Conservation (phyloP, 2,888 invertebrate genomes). For the Cerceris rybyensis region DNA sequence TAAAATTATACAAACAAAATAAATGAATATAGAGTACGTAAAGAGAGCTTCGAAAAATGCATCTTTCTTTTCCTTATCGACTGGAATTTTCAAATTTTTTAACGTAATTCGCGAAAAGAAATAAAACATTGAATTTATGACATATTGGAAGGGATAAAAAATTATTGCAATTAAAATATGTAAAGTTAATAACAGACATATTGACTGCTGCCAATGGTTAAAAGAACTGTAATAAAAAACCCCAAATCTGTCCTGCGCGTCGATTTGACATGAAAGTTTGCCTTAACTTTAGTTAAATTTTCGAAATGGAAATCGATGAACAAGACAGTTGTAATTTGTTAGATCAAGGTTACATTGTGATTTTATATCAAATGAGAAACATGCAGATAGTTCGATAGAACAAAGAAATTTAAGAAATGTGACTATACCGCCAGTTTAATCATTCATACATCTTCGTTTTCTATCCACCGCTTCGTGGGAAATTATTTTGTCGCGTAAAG, state of each 20-base stretch:
- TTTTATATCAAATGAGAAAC: slow-evolving; percentile 23
- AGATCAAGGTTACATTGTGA: slow-evolving; percentile 43
- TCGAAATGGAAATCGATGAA: slow-evolving; percentile 52
- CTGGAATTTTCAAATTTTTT: too few species aligned
- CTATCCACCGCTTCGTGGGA: background rate
- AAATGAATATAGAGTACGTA: too few species aligned
- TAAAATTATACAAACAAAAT: too few species aligned
- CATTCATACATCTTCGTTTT: slow-evolving; percentile 1
- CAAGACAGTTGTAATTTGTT: slow-evolving; percentile 39
- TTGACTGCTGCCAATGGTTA: slow-evolving; percentile 26
- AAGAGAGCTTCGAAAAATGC: too few species aligned
- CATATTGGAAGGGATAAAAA: background rate
- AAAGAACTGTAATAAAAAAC: slow-evolving; percentile 24
- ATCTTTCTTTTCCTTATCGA: too few species aligned
- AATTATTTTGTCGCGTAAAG: slow-evolving; percentile 9
- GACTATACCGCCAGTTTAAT: slow-evolving; percentile 7
- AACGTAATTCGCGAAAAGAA: too few species aligned
- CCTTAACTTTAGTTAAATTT: slow-evolving; percentile 47
- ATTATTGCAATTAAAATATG: slow-evolving; percentile 1
- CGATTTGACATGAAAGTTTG: slow-evolving; percentile 32
- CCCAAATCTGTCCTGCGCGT: slow-evolving; percentile 14
- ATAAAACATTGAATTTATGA: too few species aligned
- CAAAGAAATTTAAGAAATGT: slow-evolving; percentile 14
- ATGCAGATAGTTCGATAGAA: slow-evolving; percentile 18
- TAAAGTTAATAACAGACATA: background rate